Evolutionary conservation across 23 tunicate species (phyloP), one percentile per base, ranked within the genome.

Genomic region (Corella eumyota): DNA sequence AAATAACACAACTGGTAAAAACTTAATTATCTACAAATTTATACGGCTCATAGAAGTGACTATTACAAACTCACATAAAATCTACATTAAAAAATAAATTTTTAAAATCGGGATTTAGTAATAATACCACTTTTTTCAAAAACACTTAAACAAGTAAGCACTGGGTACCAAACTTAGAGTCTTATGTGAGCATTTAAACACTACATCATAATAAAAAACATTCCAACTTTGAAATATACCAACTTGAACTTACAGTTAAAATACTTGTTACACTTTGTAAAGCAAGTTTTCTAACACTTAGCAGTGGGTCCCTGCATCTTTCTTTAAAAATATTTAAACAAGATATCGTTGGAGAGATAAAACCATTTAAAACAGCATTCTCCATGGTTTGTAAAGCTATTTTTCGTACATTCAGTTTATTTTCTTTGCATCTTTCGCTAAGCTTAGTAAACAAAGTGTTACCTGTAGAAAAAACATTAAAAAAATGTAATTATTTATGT

Each of bases 231-330:
- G n/a, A n/a, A n/a, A n/a, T 40, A 40, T 40, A 15, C 48, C 11
- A 15, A 11, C 48, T 15, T 19, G 5, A 31, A 74, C 72, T 56
- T 35, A 77, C 85, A 1, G 34, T 64, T 6, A 86, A 28, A 7
- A 86, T 71, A 22, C 48, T 48, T 0, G 79, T 77, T 6, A 70
- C 45, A 36, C 80, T 69, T 45, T 66, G 78, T 17, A 86, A 51
- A 3, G 95, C 95, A 2, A 30, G 23, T 36, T 86, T 86, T 36
- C 95, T 52, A 34, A 86, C 83, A 38, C 76, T 77, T 26, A 86
- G 32, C 58, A 80, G 26, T 2, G 85, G 85, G 40, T 86, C 95
- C 2, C 75, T 47, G 36, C 80, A 71, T 26, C 74, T 37, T 17
- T 59, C 52, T 5, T 44, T 58, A 24, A 86, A 34, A 2, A 71